These are phyloP conservation scores for Platyrinchus mystaceus DNA, from an alignment of 2,797 vertebrate species.

Conservation along the genomic window DNA sequence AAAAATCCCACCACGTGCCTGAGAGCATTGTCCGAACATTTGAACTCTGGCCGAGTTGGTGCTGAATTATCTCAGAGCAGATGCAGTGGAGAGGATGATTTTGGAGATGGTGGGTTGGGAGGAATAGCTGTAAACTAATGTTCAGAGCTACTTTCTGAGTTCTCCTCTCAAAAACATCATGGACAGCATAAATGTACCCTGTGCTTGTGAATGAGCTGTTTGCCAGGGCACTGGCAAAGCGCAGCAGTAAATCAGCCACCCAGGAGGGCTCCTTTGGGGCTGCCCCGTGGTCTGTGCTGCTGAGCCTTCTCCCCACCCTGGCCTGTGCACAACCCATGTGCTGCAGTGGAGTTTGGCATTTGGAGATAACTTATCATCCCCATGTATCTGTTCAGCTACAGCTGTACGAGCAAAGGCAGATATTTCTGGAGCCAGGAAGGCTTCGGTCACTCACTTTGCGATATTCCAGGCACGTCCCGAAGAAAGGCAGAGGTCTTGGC, in stretches of 20 bases:
- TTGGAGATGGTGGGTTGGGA: neutral
- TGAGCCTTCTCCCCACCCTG: neutral
- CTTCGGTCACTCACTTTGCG: constrained; percentile 58
- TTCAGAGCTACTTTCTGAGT: neutral
- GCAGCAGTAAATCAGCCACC: neutral
- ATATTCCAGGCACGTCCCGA: constrained; percentile 65
- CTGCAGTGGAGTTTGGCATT: neutral
- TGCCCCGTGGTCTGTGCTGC: neutral
- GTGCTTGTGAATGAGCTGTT: neutral
- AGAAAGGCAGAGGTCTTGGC: constrained; percentile 73
- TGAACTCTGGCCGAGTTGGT: neutral
- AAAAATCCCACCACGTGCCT: neutral
- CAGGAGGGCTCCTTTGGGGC: neutral
- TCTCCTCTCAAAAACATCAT: neutral
- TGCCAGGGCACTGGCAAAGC: neutral
- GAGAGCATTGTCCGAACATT: neutral
- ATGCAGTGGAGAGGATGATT: rapidly evolving
- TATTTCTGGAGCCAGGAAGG: neutral
- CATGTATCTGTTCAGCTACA: neutral
- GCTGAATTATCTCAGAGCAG: neutral
- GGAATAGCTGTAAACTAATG: neutral
- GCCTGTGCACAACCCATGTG: neutral
- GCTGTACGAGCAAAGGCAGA: neutral
- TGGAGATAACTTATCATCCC: neutral
- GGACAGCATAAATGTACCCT: rapidly evolving